A percentile compares a stretch with the other conserved stretches of the same genome.
phyloP scores from a whole-genome alignment of 1,140 invertebrate genomes.

The Temnothorax nylanderi region DNA sequence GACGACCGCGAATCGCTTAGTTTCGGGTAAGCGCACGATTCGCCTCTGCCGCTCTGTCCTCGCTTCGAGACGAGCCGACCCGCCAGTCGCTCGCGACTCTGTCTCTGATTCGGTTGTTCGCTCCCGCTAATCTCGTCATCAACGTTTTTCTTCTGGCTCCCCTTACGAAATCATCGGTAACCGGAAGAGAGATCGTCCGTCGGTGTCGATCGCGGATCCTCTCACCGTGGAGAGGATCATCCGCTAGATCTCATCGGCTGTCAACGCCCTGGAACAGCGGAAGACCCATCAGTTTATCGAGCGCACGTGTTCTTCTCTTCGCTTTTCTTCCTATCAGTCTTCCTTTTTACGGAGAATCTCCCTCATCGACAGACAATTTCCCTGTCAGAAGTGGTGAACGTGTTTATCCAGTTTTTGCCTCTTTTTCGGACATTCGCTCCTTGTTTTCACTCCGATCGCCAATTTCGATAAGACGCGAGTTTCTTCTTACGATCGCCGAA shows the following conservation, averaged over 20 bases:
- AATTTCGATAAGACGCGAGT: background rate
- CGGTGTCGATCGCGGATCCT: slow-evolving; percentile 8
- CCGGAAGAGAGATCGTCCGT: slow-evolving; percentile 2
- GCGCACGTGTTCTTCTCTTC: slow-evolving; percentile 56
- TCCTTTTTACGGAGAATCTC: background rate
- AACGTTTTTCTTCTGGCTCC: background rate
- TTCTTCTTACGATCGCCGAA: background rate
- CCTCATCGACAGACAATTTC: background rate
- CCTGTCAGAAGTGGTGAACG: background rate
- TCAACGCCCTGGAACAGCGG: slow-evolving; percentile 59
- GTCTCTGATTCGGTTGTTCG: slow-evolving; percentile 41
- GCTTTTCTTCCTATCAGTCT: slow-evolving; percentile 5
- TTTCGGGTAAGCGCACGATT: slow-evolving; percentile 72
- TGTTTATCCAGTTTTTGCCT: background rate
- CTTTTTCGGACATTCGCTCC: background rate
- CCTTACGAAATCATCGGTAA: background rate
- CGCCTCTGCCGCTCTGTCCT: slow-evolving; percentile 62
- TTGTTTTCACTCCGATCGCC: background rate
- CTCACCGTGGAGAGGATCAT: background rate
- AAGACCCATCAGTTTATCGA: slow-evolving; percentile 63
- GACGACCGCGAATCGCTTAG: slow-evolving; percentile 67
- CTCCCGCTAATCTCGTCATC: slow-evolving; percentile 3
- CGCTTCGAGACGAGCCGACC: slow-evolving; percentile 27
- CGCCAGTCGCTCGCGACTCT: slow-evolving; percentile 55
- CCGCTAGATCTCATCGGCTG: slow-evolving; percentile 2